phyloP scores from a whole-genome alignment of 53 echinoderm and acorn worm genomes.

The Stichopus horrens region DNA sequence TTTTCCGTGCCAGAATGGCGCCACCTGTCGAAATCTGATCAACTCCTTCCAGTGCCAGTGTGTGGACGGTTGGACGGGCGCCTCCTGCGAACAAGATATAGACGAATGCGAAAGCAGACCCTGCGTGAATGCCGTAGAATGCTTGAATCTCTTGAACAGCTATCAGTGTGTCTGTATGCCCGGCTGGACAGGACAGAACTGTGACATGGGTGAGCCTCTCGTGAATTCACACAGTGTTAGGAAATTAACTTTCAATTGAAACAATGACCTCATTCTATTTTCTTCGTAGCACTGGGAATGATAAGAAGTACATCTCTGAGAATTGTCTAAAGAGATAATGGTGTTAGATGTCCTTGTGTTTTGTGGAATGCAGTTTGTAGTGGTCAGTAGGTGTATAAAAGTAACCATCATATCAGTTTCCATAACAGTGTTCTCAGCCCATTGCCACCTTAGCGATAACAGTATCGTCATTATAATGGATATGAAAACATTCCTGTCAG shows the following conservation, averaged over 20 bases:
- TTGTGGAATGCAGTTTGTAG: no score
- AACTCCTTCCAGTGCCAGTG: slow-evolving; percentile 30
- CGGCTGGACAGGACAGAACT: slow-evolving; percentile 37
- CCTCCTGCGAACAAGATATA: slow-evolving; percentile 47
- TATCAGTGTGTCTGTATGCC: slow-evolving; percentile 57
- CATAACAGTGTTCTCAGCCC: no score
- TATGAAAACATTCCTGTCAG: no score
- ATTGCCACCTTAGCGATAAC: no score
- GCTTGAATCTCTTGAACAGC: slow-evolving; percentile 58
- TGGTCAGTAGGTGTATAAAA: no score
- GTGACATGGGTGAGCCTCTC: slow-evolving; percentile 36
- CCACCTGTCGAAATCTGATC: slow-evolving; percentile 22
- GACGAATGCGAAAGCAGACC: slow-evolving; percentile 79
- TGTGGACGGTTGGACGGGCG: slow-evolving; percentile 37
- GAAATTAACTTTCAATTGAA: neutral
- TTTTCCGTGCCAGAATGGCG: slow-evolving; percentile 42
- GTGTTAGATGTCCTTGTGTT: no score
- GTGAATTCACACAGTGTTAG: neutral
- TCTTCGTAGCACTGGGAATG: no score
- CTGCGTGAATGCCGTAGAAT: slow-evolving; percentile 65
- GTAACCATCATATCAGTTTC: no score
- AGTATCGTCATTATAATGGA: no score
- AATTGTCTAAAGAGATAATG: no score
- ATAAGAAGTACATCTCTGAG: no score
- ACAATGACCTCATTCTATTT: no score